phyloP scores from a whole-genome alignment of 2,113 vertebrate species.

The Cynopterus brachyotis region DNA sequence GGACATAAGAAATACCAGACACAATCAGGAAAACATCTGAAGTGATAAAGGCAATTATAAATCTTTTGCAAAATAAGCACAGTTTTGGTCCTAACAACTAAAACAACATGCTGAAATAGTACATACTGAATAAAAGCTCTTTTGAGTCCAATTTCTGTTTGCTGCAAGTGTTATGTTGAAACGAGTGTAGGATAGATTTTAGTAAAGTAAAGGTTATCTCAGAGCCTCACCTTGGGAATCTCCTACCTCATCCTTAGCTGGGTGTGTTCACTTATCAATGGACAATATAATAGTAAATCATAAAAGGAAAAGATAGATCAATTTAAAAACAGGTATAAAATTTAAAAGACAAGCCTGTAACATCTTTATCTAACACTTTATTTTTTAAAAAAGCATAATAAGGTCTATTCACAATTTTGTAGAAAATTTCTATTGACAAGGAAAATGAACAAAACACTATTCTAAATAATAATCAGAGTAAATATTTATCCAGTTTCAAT shows the following conservation, averaged over 20 bases:
- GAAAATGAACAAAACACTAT: not conserved
- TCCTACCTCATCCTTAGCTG: not conserved
- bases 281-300: not conserved
- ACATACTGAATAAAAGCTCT: not conserved
- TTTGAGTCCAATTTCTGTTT: not conserved
- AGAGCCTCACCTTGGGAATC: not conserved
- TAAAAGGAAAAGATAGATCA: not conserved
- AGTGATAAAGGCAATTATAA: not conserved
- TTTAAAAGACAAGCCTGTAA: constrained; percentile 16
- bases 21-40: not conserved
- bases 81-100: not conserved
- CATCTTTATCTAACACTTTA: not conserved
- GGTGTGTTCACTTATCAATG: not conserved
- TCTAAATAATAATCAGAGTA: constrained; percentile 1
- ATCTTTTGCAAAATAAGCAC: not conserved
- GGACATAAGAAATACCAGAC: not conserved
- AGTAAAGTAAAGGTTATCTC: not conserved
- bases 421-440: not conserved
- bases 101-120: not conserved
- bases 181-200: not conserved
- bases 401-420: not conserved
- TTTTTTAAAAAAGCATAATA: not conserved
- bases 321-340: not conserved
- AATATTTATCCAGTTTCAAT: not conserved
- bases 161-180: not conserved